Evolutionary conservation across 2,113 vertebrate species (phyloP).

Genomic region (Eudyptes chrysolophus): DNA sequence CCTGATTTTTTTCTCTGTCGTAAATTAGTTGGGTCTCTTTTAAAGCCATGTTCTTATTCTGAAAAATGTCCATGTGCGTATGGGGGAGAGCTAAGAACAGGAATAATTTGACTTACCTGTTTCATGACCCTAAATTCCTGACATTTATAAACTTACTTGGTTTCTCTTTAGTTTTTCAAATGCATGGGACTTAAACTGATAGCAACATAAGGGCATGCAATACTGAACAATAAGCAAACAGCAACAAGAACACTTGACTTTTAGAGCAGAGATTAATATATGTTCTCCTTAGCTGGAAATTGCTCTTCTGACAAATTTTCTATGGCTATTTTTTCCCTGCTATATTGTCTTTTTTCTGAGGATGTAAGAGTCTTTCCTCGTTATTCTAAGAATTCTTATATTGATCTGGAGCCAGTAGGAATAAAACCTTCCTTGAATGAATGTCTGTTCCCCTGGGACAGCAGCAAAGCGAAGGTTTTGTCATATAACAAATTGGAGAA

Average conservation of each 20-base stretch:
- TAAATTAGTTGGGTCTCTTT: background rate
- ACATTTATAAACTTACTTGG: background rate
- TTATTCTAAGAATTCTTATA: background rate
- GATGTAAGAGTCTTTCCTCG: background rate
- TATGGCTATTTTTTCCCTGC: background rate
- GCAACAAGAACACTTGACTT: background rate
- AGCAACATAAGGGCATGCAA: background rate
- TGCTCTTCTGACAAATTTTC: background rate
- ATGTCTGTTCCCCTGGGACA: background rate
- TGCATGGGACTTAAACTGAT: background rate
- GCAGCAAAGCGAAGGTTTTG: background rate
- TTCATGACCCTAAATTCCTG: background rate
- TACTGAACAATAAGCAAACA: background rate
- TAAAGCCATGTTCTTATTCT: rapidly evolving
- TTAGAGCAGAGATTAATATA: background rate
- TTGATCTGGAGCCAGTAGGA: background rate
- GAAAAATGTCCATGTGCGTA: rapidly evolving
- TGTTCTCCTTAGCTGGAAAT: background rate
- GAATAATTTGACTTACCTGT: background rate
- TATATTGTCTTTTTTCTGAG: background rate
- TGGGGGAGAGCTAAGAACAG: background rate
- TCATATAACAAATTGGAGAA: background rate
- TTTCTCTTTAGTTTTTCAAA: background rate
- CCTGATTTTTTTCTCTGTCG: rapidly evolving
- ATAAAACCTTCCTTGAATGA: background rate